Evolutionary conservation across 2,797 vertebrate species (phyloP).

Genomic region (Anguilla pacifica): DNA sequence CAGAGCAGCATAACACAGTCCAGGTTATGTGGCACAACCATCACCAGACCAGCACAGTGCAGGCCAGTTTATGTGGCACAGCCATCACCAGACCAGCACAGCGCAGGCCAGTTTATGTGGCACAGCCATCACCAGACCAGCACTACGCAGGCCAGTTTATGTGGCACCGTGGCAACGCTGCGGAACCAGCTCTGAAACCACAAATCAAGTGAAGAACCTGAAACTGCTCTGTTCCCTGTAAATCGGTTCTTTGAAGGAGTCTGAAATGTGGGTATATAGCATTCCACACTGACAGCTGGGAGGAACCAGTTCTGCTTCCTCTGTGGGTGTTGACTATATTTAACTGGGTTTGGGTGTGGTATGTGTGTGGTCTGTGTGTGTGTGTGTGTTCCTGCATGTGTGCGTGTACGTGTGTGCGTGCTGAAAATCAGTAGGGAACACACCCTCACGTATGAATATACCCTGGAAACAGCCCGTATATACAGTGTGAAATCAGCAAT

Average conservation of each 20-base stretch:
- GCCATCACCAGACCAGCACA: background rate
- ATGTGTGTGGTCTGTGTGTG: background rate
- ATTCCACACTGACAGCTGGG: slow-evolving; percentile 49
- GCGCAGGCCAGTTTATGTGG: background rate
- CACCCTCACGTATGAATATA: slow-evolving; percentile 8
- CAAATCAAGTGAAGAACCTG: background rate
- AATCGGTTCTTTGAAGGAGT: slow-evolving; percentile 20
- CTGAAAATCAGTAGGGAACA: slow-evolving; percentile 19
- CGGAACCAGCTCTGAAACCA: background rate
- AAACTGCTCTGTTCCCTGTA: slow-evolving; percentile 27
- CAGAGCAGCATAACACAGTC: background rate
- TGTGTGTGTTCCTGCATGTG: background rate
- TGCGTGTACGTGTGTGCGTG: background rate
- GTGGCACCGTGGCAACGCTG: background rate
- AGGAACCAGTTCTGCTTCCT: slow-evolving; percentile 49
- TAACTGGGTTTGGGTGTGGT: background rate
- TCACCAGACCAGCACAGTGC: background rate
- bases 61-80: background rate
- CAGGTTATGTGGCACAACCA: background rate
- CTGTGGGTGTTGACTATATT: slow-evolving; percentile 22
- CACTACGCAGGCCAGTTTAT: background rate
- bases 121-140: background rate
- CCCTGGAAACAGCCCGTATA: background rate
- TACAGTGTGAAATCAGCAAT: slow-evolving; percentile 11
- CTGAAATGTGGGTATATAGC: slow-evolving; percentile 45